Base-by-base conservation (phyloP, 1,140 invertebrate genomes). In the Idris sp. region DNA sequence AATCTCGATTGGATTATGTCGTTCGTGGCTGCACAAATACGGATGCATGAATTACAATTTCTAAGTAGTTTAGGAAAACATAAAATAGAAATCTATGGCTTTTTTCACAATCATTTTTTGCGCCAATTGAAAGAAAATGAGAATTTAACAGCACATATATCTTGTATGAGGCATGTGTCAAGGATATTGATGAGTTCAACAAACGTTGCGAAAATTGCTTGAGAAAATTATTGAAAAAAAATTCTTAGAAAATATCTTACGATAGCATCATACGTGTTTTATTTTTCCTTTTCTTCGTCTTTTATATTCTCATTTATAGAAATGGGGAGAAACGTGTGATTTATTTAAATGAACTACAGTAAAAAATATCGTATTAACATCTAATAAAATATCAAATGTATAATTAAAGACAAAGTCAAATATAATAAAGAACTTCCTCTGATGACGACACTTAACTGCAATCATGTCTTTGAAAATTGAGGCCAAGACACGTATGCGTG, bases 1-100 rank as follows among this genome's bases (percentile, higher is more conserved):
- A 81, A 80, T 80, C 79, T 75, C 51, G 64, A 77, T 80, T 84
- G 79, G 77, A 84, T 86, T 82, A 83, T 82, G 79, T 81, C 78
- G 81, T 83, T 77, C 65, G 69, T 25, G 58, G 54, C 36, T 48
- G 40, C 31, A 72, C 67, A 64, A 68, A 76, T 64, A 68, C 51
- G 53, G 76, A 43, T 54, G 53, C 44, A 36, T 28, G 51, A 25
- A 84, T 84, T 84, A 82, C 76, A 83, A 82, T 84, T 83, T 84
- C 72, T 77, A 81, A 83, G 72, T 43, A 77, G 67, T 49, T 69
- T 73, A 49, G 51, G 53, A 71, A n/a, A 61, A 71, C 64, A 22
- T 67, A 48, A 41, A 54, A 53, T 65, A 61, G 73, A 67, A 71
- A 76, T 53, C 46, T 18, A 26, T 14, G 18, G 16, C 38, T 75